These are phyloP conservation scores for Notodonta ziczac DNA, from an alignment of 2,888 invertebrate species.

Conservation along the genomic window DNA sequence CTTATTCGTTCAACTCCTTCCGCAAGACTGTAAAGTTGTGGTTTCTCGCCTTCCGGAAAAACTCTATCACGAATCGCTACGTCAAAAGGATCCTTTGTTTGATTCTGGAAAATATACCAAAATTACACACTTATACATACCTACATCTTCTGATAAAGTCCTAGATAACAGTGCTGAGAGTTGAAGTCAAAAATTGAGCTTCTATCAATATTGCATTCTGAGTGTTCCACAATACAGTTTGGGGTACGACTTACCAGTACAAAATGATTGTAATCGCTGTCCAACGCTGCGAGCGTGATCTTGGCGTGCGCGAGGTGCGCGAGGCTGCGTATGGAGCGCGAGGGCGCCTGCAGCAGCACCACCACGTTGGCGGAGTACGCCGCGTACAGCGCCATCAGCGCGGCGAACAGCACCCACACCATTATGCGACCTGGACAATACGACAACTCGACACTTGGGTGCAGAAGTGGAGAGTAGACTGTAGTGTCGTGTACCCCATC, in stretches of 20 bases:
- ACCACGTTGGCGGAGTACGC: conserved; percentile 88
- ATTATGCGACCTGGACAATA: conserved; percentile 59
- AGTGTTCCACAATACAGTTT: neutral
- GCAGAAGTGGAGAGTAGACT: neutral
- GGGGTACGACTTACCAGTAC: conserved; percentile 75
- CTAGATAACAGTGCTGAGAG: too few species aligned
- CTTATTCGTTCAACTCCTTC: conserved; percentile 68
- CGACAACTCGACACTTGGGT: neutral
- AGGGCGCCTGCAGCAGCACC: conserved; percentile 86
- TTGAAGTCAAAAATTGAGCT: too few species aligned
- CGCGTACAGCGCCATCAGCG: conserved; percentile 84
- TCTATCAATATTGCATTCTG: too few species aligned
- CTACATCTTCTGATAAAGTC: too few species aligned
- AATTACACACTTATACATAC: too few species aligned
- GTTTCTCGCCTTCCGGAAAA: conserved; percentile 54
- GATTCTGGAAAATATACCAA: conserved; percentile 43
- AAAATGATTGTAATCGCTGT: conserved; percentile 84
- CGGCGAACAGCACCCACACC: conserved; percentile 56
- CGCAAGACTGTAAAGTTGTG: conserved; percentile 54
- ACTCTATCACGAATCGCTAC: conserved; percentile 41
- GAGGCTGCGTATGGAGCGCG: conserved; percentile 81
- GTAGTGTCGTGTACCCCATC: too few species aligned
- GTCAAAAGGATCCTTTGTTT: conserved; percentile 43
- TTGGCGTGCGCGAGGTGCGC: conserved; percentile 83
- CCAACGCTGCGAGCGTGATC: conserved; percentile 83